Conservation (phyloP, 1,140 invertebrate genomes). For the Drosophila micromelanica region DNA sequence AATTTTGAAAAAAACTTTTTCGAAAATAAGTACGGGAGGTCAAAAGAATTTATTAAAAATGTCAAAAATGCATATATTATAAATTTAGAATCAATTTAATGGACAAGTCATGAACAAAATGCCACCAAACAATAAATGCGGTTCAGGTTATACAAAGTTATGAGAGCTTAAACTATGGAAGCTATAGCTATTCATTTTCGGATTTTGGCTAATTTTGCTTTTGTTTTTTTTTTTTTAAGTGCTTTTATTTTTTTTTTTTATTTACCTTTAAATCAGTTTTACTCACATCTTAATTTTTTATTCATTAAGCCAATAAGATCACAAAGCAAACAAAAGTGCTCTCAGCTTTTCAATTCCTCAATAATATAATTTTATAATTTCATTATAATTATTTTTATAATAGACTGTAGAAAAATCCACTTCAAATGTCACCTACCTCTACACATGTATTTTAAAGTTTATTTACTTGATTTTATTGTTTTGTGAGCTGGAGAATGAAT, state of each 20-base stretch:
- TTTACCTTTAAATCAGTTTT: neutral
- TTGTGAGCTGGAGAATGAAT: slow-evolving; percentile 23
- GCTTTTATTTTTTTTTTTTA: neutral
- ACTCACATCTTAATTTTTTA: neutral
- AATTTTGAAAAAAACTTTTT: neutral
- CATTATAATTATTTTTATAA: no score
- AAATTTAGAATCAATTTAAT: no score
- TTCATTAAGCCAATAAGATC: slow-evolving; percentile 1
- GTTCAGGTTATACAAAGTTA: no score
- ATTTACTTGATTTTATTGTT: slow-evolving; percentile 27
- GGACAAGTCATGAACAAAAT: neutral
- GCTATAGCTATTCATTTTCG: neutral
- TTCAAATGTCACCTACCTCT: slow-evolving; percentile 16
- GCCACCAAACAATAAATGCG: neutral
- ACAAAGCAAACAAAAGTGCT: slow-evolving; percentile 1
- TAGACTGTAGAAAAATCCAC: neutral
- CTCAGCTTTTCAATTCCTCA: neutral
- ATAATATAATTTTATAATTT: no score
- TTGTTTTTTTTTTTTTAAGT: neutral
- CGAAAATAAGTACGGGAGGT: no score
- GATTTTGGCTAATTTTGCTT: no score
- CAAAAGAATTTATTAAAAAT: no score
- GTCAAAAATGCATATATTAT: no score
- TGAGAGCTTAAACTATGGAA: no score
- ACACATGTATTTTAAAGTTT: neutral